Percentiles rank a stretch among this genome's conserved stretches.
phyloP scores from a whole-genome alignment of 2,888 invertebrate genomes.

The Temnothorax rugatulus region DNA sequence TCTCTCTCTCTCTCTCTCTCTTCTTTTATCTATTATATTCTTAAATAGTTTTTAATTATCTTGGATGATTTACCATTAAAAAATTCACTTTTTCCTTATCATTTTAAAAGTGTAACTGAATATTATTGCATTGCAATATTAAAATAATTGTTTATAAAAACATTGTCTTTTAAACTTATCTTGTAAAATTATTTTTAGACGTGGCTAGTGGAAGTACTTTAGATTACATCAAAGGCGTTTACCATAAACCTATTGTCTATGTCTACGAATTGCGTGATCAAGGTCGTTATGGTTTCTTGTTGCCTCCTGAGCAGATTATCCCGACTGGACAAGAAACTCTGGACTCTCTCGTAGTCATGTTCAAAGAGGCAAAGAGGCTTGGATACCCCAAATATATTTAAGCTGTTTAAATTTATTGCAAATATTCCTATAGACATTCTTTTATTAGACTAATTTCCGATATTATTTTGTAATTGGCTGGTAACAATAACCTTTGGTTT shows the following conservation, averaged over 20 bases:
- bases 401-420: background rate
- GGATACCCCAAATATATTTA: background rate
- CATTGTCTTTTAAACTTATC: background rate
- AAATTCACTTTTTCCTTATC: background rate
- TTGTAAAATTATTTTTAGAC: constrained; percentile 86
- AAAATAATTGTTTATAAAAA: background rate
- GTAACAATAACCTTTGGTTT: background rate
- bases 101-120: background rate
- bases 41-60: background rate
- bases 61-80: background rate
- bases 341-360: constrained; percentile 87
- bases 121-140: background rate
- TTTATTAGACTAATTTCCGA: background rate
- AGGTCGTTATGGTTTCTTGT: constrained; percentile 89
- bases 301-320: constrained; percentile 90
- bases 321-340: constrained; percentile 90
- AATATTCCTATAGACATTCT: background rate
- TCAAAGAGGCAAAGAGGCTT: constrained; percentile 75
- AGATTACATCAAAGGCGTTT: constrained; percentile 92
- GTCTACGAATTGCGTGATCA: constrained; percentile 91
- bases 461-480: background rate
- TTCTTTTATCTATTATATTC: background rate
- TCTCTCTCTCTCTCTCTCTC: background rate
- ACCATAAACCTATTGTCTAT: constrained; percentile 90
- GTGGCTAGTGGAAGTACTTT: constrained; percentile 90